Percentiles rank a stretch among this genome's conserved stretches.
These are phyloP conservation scores for Pinctada fucata DNA, from an alignment of 2,888 invertebrate genomes.

Conservation along the genomic window DNA sequence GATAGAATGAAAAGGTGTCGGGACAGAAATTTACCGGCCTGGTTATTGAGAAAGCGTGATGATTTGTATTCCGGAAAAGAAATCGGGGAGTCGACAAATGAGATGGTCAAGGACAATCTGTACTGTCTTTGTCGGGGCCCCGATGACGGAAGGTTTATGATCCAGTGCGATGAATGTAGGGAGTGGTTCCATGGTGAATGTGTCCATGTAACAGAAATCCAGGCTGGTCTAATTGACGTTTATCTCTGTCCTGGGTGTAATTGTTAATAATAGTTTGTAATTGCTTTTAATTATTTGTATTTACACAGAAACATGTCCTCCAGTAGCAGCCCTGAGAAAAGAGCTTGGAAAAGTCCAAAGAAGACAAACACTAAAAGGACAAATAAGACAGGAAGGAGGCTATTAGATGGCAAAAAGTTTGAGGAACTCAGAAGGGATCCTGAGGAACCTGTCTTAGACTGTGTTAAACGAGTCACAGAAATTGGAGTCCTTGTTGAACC, in stretches of 20 bases:
- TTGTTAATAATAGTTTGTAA: neutral
- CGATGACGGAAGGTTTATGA: conserved; percentile 20
- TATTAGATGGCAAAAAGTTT: neutral
- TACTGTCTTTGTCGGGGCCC: conserved; percentile 20
- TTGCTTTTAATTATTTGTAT: too few species aligned
- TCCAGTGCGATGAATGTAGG: conserved; percentile 12
- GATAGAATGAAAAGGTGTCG: conserved; percentile 7
- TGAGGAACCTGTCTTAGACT: neutral
- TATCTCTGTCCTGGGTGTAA: conserved; percentile 6
- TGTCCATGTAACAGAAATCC: neutral
- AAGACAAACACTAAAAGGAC: neutral
- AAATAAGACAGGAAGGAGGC: neutral
- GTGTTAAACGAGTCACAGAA: neutral
- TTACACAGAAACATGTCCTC: too few species aligned
- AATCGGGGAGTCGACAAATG: too few species aligned
- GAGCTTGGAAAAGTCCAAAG: neutral
- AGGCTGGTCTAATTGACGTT: neutral
- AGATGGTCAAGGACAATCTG: neutral
- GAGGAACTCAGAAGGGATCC: neutral
- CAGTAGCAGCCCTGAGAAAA: too few species aligned
- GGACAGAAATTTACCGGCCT: conserved; percentile 7
- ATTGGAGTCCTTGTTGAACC: neutral
- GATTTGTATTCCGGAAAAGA: too few species aligned
- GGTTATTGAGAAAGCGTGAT: too few species aligned
- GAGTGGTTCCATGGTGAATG: conserved; percentile 20